These are phyloP conservation scores for Tipula lateralis DNA, from an alignment of 2,888 invertebrate species.

Conservation along the genomic window DNA sequence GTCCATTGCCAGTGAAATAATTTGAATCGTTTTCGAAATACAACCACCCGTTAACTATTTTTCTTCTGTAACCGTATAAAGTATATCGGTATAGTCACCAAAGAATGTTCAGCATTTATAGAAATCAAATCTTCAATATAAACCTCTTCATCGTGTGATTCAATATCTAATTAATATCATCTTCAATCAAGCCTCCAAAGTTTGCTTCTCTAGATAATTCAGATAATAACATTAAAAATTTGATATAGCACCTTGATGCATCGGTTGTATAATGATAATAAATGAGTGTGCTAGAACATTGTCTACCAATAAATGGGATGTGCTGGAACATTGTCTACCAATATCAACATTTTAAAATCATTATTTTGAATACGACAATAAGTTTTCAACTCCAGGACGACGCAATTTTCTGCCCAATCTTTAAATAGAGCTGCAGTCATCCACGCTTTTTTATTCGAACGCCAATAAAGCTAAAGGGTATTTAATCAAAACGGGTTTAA, in stretches of 20 bases:
- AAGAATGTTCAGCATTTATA: too few relatives aligned
- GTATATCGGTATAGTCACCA: neutral
- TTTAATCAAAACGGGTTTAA: too few relatives aligned
- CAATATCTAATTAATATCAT: neutral
- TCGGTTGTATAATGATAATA: neutral
- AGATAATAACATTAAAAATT: neutral
- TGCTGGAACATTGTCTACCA: neutral
- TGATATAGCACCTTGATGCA: neutral
- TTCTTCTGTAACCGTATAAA: neutral
- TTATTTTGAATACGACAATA: neutral
- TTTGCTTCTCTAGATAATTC: neutral
- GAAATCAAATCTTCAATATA: neutral
- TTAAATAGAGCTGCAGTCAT: too few relatives aligned
- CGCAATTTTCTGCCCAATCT: too few relatives aligned
- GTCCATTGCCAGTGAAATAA: neutral
- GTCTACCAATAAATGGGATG: neutral
- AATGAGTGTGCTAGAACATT: neutral
- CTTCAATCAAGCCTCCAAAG: neutral
- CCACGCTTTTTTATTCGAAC: too few relatives aligned
- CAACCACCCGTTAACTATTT: too few relatives aligned
- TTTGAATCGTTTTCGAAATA: neutral
- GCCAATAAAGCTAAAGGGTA: too few relatives aligned
- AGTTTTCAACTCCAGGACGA: neutral
- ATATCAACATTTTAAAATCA: too few relatives aligned
- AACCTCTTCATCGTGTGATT: neutral